Evolutionary conservation across 2,888 invertebrate species (phyloP).

Genomic region (Amiota communis): DNA sequence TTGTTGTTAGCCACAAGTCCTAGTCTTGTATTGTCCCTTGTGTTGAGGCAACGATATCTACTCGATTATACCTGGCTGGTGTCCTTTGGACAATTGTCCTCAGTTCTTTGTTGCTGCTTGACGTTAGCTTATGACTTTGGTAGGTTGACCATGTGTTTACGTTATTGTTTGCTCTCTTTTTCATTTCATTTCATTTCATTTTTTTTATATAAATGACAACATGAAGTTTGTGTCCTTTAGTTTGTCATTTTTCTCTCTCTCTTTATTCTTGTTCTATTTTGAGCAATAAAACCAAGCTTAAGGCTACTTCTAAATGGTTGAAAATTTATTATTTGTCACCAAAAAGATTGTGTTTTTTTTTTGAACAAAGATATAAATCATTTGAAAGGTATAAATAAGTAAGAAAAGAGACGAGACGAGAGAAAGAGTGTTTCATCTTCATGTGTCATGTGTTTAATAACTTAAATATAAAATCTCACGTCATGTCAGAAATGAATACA

Average conservation of each 20-base stretch:
- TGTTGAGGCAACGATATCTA: too few relatives aligned
- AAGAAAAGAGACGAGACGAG: too few relatives aligned
- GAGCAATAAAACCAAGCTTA: not conserved
- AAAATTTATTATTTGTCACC: constrained; percentile 11
- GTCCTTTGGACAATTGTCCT: too few relatives aligned
- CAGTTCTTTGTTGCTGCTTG: too few relatives aligned
- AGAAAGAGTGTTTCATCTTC: too few relatives aligned
- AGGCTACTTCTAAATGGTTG: constrained; percentile 27
- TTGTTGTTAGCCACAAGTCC: too few relatives aligned
- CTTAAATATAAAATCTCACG: constrained; percentile 34
- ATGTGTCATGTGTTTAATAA: constrained; percentile 25
- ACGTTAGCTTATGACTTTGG: not conserved
- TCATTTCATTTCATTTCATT: constrained; percentile 3
- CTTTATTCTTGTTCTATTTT: not conserved
- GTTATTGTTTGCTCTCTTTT: not conserved
- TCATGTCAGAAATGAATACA: constrained; percentile 31
- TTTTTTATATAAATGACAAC: constrained; percentile 19
- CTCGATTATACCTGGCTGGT: too few relatives aligned
- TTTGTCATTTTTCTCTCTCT: not conserved
- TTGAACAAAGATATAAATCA: too few relatives aligned
- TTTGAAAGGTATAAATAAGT: too few relatives aligned
- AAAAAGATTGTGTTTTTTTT: not conserved
- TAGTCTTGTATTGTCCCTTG: too few relatives aligned
- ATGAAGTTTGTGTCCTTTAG: constrained; percentile 17
- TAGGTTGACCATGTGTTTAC: not conserved